These are phyloP conservation scores for Phalera bucephala DNA, from an alignment of 2,888 invertebrate genomes.

Conservation along the genomic window DNA sequence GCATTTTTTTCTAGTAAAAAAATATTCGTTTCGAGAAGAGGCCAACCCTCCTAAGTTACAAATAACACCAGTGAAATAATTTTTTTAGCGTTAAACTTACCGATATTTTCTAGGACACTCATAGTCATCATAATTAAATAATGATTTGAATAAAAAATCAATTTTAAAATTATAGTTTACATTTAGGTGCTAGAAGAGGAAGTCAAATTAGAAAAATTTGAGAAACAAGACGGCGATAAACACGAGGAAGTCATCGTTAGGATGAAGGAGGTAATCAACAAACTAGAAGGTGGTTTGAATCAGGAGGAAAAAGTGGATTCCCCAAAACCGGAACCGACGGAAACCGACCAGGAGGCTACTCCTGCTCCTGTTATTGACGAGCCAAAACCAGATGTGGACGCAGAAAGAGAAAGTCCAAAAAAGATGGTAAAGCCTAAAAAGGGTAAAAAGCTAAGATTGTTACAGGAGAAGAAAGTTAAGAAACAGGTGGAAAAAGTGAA, in stretches of 20 bases:
- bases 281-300: conserved; percentile 62
- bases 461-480: conserved; percentile 52
- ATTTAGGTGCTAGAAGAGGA: conserved; percentile 63
- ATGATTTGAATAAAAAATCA: no score
- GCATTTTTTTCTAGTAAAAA: no score
- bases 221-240: conserved; percentile 51
- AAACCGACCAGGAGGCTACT: not conserved
- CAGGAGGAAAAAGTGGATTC: conserved; percentile 36
- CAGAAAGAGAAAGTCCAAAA: conserved; percentile 37
- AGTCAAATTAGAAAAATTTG: conserved; percentile 60
- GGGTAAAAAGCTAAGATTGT: conserved; percentile 19
- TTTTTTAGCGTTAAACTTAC: no score
- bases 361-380: no score
- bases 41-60: no score
- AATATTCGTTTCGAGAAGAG: no score
- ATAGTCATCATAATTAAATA: no score
- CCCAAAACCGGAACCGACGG: conserved; percentile 23
- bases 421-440: conserved; percentile 57
- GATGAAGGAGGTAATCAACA: conserved; percentile 69
- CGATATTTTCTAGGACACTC: no score
- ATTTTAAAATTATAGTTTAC: no score
- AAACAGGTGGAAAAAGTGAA: conserved; percentile 65
- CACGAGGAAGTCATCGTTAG: conserved; percentile 65
- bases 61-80: no score
- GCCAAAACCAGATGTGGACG: conserved; percentile 6